Evolutionary conservation across 2,888 invertebrate genomes (phyloP).

Genomic region (Ennomos erosarius): DNA sequence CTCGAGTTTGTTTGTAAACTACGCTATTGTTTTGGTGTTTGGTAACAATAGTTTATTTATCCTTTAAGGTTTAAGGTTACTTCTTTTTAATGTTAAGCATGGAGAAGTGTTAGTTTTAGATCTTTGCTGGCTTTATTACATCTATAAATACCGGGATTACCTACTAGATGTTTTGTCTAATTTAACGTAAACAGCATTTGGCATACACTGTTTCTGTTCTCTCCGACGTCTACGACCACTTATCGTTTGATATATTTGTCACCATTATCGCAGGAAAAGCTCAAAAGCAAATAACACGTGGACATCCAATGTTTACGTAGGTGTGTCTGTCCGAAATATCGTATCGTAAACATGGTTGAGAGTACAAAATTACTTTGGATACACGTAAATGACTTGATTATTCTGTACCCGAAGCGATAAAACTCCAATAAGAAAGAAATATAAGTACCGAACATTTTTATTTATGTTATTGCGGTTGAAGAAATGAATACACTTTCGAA

Average conservation of each 20-base stretch:
- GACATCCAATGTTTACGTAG: constrained; percentile 47
- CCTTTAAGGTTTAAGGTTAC: constrained; percentile 18
- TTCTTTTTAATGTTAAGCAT: constrained; percentile 10
- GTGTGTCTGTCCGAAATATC: constrained; percentile 42
- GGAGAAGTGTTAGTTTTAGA: constrained; percentile 25
- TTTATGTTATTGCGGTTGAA: too few relatives aligned
- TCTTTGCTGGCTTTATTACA: not conserved
- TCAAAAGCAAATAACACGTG: constrained; percentile 43
- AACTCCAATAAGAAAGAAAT: too few relatives aligned
- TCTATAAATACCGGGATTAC: too few relatives aligned
- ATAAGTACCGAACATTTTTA: too few relatives aligned
- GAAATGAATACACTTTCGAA: too few relatives aligned
- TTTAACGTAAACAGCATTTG: constrained; percentile 1
- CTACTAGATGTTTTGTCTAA: too few relatives aligned
- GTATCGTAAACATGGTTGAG: constrained; percentile 16
- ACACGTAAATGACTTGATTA: constrained; percentile 5
- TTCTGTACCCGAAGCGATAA: constrained; percentile 5
- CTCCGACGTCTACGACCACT: constrained; percentile 1
- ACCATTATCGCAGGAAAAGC: constrained; percentile 32
- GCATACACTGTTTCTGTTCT: constrained; percentile 5
- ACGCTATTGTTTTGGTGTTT: constrained; percentile 44
- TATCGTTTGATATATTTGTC: constrained; percentile 15
- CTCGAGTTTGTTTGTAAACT: constrained; percentile 74
- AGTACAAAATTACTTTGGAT: constrained; percentile 17
- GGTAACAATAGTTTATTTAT: constrained; percentile 27